A percentile compares a stretch with the other conserved stretches of the same genome.
Evolutionary conservation across 2,888 invertebrate species (phyloP).

Genomic region (Salpingus planirostris): DNA sequence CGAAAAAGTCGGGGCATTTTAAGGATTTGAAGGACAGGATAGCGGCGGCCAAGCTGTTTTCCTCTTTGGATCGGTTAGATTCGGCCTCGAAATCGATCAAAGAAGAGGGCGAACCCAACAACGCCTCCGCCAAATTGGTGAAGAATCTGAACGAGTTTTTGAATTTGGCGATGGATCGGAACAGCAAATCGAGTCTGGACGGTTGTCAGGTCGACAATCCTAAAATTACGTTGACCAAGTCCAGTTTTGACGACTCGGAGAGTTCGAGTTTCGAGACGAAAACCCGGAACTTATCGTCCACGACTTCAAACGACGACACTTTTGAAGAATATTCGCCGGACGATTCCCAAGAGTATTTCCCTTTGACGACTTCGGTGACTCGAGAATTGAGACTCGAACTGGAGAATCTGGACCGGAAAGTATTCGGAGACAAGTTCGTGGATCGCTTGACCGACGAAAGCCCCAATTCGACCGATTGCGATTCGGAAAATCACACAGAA

Average conservation of each 20-base stretch:
- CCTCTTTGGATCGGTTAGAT: slow-evolving; percentile 52
- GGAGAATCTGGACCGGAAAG: slow-evolving; percentile 76
- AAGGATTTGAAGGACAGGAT: slow-evolving; percentile 50
- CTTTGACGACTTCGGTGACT: slow-evolving; percentile 81
- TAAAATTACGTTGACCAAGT: slow-evolving; percentile 44
- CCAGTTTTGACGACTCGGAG: slow-evolving; percentile 45
- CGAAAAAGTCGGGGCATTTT: slow-evolving; percentile 44
- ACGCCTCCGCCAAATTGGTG: slow-evolving; percentile 43
- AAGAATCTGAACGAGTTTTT: slow-evolving; percentile 80
- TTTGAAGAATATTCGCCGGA: slow-evolving; percentile 62
- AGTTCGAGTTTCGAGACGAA: too few relatives aligned
- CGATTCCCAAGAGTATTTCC: slow-evolving; percentile 75
- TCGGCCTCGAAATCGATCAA: slow-evolving; percentile 31
- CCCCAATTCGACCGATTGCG: not conserved
- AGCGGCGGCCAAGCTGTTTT: slow-evolving; percentile 45
- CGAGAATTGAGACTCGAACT: slow-evolving; percentile 72
- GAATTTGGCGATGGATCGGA: slow-evolving; percentile 64
- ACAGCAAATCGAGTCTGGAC: slow-evolving; percentile 18
- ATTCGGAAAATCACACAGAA: slow-evolving; percentile 10
- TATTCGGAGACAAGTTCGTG: slow-evolving; percentile 55
- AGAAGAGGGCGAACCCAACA: slow-evolving; percentile 31
- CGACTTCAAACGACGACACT: slow-evolving; percentile 30
- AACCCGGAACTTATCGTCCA: slow-evolving; percentile 32
- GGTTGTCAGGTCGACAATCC: slow-evolving; percentile 33
- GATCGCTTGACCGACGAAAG: slow-evolving; percentile 26